Base-by-base conservation (phyloP, 2,888 invertebrate species). In the Muscina levida region DNA sequence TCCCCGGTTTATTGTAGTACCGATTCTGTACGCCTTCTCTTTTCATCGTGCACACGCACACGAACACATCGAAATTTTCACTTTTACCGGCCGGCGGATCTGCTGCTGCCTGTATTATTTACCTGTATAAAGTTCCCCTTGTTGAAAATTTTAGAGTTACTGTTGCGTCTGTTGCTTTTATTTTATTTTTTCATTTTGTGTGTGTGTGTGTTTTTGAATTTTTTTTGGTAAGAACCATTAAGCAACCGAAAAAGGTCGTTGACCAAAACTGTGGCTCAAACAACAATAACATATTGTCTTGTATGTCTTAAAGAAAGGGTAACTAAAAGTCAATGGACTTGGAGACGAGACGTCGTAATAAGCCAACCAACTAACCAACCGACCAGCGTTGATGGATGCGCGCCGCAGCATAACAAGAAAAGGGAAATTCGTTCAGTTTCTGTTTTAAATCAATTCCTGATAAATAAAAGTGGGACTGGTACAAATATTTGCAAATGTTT, bases 1-100 rank as follows among this genome's bases (percentile, higher is more conserved):
- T 37, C 57, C 48, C 59, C 66, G 57, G n/a, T 8, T 31, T 31
- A 31, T 3, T 31, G 31, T 68, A 72, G 11, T 39, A 42, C n/a
- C 62, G 11, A 42, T 62, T 31, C 11, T 11, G 22, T 39, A 57
- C 72, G 24, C 65, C 80, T 77, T 70, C 72, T 75, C 39, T 72
- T 77, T 51, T 17, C 13, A 39, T 39, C 68, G 56, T 39, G 19
- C 37, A 15, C 31, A 57, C 57, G 15, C 57, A 74, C 73, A 74
- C 72, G 71, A 53, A 72, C 59, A 75, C 62, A 19, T n/a, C 3
- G 19, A 10, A 37, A 77, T 56, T 81, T 81, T 81, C 77, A 81
- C 81, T 81, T 81, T 81, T 81, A 81, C 81, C 77, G 77, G 77
- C 77, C 77, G 77, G 81, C 59, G 31, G 56, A 73, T 75, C n/a